Percentiles rank a stretch among this genome's conserved stretches.
Conservation (phyloP, 2,113 vertebrate genomes). For the Australoheros scitulus region DNA sequence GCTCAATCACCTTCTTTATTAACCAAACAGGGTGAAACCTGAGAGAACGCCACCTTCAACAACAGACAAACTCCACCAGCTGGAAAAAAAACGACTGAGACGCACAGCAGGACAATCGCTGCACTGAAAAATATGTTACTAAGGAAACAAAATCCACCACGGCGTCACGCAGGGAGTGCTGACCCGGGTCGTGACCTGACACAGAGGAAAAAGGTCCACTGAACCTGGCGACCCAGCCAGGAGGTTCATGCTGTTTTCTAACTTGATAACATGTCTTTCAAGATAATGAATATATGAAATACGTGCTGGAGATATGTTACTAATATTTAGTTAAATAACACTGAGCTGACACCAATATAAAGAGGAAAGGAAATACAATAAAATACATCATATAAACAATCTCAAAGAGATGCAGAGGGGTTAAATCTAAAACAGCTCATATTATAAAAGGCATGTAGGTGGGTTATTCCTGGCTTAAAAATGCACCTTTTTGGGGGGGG, state of each 20-base stretch:
- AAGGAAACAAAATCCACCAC: neutral
- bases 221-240: neutral
- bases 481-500: neutral
- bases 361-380: neutral
- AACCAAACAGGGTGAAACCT: neutral
- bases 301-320: neutral
- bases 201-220: neutral
- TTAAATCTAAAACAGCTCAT: neutral
- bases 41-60: neutral
- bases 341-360: neutral
- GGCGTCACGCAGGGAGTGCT: neutral
- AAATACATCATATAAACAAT: neutral
- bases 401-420: too few species aligned
- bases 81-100: neutral
- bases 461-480: neutral
- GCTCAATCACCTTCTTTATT: neutral
- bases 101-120: neutral
- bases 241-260: neutral
- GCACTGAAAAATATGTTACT: neutral
- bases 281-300: neutral
- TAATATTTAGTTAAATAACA: neutral
- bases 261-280: neutral
- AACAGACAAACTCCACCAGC: slow-evolving; percentile 2
- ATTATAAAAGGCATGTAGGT: neutral
- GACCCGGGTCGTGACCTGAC: neutral